Conservation (phyloP, 2,888 invertebrate genomes). For the Eilema depressum region DNA sequence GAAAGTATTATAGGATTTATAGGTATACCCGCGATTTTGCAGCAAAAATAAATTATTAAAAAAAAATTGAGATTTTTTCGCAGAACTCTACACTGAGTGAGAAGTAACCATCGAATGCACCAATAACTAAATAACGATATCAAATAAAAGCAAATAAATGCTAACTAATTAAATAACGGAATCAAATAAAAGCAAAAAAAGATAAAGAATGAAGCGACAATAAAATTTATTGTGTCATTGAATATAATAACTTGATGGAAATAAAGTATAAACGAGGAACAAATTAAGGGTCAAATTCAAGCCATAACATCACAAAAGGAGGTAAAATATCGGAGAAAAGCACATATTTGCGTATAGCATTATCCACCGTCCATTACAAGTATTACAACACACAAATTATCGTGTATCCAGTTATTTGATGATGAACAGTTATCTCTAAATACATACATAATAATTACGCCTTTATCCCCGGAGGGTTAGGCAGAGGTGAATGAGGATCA, state of each 20-base stretch:
- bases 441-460: too few species aligned
- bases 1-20: too few species aligned
- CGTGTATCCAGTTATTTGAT: slow-evolving; percentile 42
- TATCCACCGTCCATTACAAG: slow-evolving; percentile 5
- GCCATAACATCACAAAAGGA: slow-evolving; percentile 40
- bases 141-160: background rate
- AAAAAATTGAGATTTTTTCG: too few species aligned
- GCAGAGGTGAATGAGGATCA: too few species aligned
- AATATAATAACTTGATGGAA: slow-evolving; percentile 33
- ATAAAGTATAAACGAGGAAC: slow-evolving; percentile 37
- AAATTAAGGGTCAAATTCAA: slow-evolving; percentile 44
- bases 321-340: slow-evolving; percentile 35
- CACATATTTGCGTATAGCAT: slow-evolving; percentile 23
- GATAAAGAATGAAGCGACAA: slow-evolving; percentile 24
- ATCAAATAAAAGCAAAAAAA: background rate
- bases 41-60: too few species aligned
- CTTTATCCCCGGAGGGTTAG: too few species aligned
- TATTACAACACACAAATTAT: slow-evolving; percentile 22
- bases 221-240: slow-evolving; percentile 33
- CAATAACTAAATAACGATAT: slow-evolving; percentile 23
- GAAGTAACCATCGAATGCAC: too few species aligned
- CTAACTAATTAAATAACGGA: slow-evolving; percentile 23
- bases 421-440: slow-evolving; percentile 56
- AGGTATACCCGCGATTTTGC: too few species aligned
- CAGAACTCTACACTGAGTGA: background rate